Base-by-base conservation (phyloP, 2,797 vertebrate species). In the Esox masquinongy region DNA sequence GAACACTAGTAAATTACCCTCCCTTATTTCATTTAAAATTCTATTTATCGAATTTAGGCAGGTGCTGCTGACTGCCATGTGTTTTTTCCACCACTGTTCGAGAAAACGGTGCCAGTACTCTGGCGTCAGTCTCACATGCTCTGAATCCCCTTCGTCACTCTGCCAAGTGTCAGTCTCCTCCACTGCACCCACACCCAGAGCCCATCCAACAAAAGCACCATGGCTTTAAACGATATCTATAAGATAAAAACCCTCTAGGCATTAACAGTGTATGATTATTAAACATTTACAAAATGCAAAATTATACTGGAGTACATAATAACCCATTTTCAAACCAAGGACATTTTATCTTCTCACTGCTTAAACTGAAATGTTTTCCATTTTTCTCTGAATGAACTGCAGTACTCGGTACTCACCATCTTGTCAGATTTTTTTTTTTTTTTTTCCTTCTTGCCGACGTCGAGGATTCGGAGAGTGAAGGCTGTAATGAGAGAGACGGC, bases 391-490 rank as follows among this genome's bases (percentile, higher is more conserved):
- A 76, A 17, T 34, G 2, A 50, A 15, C 61, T 51, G 59, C 61
- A 26, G 31, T 43, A 29, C 16, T 49, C 29, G 43, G 0, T 6
- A 82, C 89, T 88, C 72, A 91, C 89, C 88, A 90, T 93, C 83
- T 86, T 81, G 80, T 39, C 2, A 47, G 72, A 51, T 47, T 67
- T 16, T 72, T 86, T 53, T 53, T 19, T 53, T 19, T 17, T n/a
- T 59, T 19, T 7, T 6, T 43, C 82, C 90, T 86, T 85, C 85
- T 67, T 0, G 12, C 81, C 86, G 88, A 91, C 85, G 86, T 77
- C 43, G 59, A 92, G 79, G 89, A 36, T 80, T 89, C 90, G 88
- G 79, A 34, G 24, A 61, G 66, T 80, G 84, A 88, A 90, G 89
- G 79, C 59, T 34, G 77, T 19, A 73, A 34, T 83, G 74, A 34